Base-by-base conservation (phyloP, 2,113 vertebrate genomes). In the Campylorhamphus procurvoides region DNA sequence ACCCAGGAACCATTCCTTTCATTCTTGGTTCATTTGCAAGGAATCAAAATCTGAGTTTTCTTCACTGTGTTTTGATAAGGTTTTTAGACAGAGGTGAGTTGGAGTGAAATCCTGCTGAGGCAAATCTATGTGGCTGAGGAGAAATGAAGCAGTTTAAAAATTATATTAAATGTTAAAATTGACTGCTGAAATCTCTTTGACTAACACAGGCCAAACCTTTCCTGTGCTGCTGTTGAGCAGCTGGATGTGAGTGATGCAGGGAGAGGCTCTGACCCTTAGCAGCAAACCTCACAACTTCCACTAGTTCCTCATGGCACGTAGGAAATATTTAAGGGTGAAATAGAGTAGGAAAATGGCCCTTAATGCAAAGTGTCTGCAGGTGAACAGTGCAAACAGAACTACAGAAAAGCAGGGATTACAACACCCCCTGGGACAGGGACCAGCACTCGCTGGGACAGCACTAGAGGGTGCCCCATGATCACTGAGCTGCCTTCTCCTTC, bases 381-480 rank as follows among this genome's bases (percentile, higher is more conserved):
- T 68, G 83, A 67, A 82, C 16, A 6, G 60, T 53, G 56, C 46
- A 76, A 59, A 58, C 2, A 68, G 56, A 72, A 27, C 33, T 9
- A 27, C 9, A 66, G 52, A 33, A 60, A 66, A 71, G 1, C 2
- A 6, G 74, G 7, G 39, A 62, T 46, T 19, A 10, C 31, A 35
- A 10, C 22, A n/a, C 35, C 60, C 18, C 7, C 13, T 62, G 37
- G 60, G 83, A 49, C 35, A 28, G 35, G 7, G 31, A 11, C 12
- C 23, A 66, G 29, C 46, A 4, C 47, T 47, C 2, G 27, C 40
- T 90, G 94, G 69, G 71, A 50, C 68, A 76, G 81, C 97, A 93
- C 95, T 94, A 97, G 96, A 96, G 97, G 95, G 96, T 59, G 87
- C 80, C 62, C 24, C 44, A 37, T 0, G 4, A 80, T 37, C 40